Percentiles rank a stretch among this genome's conserved stretches.
These are phyloP conservation scores for Periophthalmus modestus DNA, from an alignment of 2,113 vertebrate species.

Conservation along the genomic window DNA sequence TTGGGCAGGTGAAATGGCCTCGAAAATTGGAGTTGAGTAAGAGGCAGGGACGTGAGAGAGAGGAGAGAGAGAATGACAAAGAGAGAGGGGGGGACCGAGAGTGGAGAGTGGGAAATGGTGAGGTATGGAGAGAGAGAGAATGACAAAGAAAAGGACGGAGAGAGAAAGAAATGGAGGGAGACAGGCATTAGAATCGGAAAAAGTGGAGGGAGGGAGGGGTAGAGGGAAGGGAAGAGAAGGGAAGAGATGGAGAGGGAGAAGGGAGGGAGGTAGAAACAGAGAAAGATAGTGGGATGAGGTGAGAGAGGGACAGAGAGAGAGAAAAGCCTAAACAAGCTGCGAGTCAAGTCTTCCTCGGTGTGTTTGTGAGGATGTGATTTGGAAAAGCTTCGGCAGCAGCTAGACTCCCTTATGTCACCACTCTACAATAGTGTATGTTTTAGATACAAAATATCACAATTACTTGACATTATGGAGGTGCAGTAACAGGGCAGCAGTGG, in stretches of 20 bases:
- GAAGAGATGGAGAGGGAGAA: background rate
- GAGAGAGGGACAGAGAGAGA: background rate
- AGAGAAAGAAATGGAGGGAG: slow-evolving; percentile 12
- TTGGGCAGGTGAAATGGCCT: slow-evolving; percentile 25
- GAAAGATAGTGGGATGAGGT: background rate
- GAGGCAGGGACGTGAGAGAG: slow-evolving; percentile 8
- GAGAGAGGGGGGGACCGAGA: too few species aligned
- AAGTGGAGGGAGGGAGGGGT: background rate
- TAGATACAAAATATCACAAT: background rate
- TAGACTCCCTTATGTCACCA: background rate
- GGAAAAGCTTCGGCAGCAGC: background rate
- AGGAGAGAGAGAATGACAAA: background rate
- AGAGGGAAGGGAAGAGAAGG: background rate
- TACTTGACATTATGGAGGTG: background rate
- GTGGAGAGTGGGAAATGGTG: too few species aligned
- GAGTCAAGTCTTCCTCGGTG: background rate
- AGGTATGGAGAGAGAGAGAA: background rate
- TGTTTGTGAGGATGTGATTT: background rate
- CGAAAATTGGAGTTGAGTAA: slow-evolving; percentile 28
- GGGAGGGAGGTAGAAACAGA: slow-evolving; percentile 9
- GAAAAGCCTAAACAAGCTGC: slow-evolving; percentile 11
- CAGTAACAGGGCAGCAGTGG: too few species aligned
- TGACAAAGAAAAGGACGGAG: slow-evolving; percentile 7
- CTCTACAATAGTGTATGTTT: background rate
- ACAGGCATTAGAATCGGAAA: background rate